Base-by-base conservation (phyloP, 1,140 invertebrate species). In the Papilio machaon region DNA sequence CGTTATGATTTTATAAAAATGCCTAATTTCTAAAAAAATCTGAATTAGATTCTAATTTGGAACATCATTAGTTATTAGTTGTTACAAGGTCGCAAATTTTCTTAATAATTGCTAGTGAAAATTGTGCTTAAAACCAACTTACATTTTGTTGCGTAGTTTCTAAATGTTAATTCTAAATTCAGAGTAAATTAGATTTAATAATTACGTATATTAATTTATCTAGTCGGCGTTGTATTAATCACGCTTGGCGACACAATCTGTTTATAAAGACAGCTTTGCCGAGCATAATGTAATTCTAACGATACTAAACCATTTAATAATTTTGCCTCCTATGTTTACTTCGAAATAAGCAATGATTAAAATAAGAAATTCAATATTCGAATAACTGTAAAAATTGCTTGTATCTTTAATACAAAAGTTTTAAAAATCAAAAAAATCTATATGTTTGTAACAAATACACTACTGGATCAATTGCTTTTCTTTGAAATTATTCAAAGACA, bases 251-350 rank as follows among this genome's bases (percentile, higher is more conserved):
- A 23, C 23, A 76, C 23, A 76, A 76, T 76, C 74, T 76, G 74
- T 76, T 76, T 76, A 76, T 76, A 23, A n/a, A 76, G 73, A 75
- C 46, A 75, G 74, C 74, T 76, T 76, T 30, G 47, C 47, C 2
- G 46, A 74, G 74, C n/a, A 19, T 47, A 49, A 76, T 15, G 74
- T 76, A 76, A 76, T 76, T 47, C 74, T 9, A 47, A 2, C 2
- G n/a, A 52, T 10, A 9, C 19, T 76, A 15, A 30, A 19, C 23
- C 11, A 30, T 23, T 47, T 75, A 75, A 75, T 75, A 52, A 75
- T 75, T 75, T 49, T 10, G 8, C 15, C 35, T 30, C 47, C 17
- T 19, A 23, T 3, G 11, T 52, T 75, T 35, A 67, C 4, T n/a
- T 67, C 0, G 2, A 35, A n/a, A 54, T 17, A 23, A 23, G 60